A percentile compares a stretch with the other conserved stretches of the same genome.
These are phyloP conservation scores for Atherinomorus stipes DNA, from an alignment of 2,113 vertebrate species.

Conservation along the genomic window DNA sequence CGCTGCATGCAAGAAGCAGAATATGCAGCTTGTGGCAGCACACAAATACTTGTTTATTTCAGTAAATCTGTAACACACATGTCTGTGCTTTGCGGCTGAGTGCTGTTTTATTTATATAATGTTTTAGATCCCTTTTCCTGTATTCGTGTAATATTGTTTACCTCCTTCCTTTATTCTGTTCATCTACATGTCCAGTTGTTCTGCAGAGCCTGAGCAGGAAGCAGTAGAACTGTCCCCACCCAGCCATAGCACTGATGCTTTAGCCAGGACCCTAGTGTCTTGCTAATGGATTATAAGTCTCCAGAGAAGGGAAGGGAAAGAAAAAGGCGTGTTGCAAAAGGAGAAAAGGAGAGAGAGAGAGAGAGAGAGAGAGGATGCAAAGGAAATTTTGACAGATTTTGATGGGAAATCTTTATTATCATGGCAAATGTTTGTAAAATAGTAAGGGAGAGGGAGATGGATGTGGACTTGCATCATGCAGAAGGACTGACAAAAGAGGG, in stretches of 20 bases:
- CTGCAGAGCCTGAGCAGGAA: constrained; percentile 48
- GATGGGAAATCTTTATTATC: constrained; percentile 50
- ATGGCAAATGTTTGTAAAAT: constrained; percentile 40
- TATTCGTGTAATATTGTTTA: constrained; percentile 37
- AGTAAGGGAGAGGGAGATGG: constrained; percentile 2
- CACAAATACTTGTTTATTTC: not conserved
- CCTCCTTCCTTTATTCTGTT: not conserved
- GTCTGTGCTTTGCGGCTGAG: not conserved
- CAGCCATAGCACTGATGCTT: constrained; percentile 16
- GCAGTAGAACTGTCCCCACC: constrained; percentile 44
- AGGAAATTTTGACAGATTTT: constrained; percentile 41
- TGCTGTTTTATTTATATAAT: not conserved
- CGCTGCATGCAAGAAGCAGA: constrained; percentile 9
- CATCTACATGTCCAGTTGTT: constrained; percentile 10
- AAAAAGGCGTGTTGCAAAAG: not conserved
- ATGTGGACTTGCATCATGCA: constrained; percentile 44
- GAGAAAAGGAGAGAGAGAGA: constrained; percentile 3
- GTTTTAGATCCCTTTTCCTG: constrained; percentile 5
- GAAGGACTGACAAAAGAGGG: not conserved
- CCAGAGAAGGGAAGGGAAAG: constrained; percentile 47
- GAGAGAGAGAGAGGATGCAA: constrained; percentile 3
- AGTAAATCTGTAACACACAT: not conserved
- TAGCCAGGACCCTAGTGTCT: constrained; percentile 44
- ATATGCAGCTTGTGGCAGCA: not conserved
- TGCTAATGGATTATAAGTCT: constrained; percentile 80